Conservation (phyloP, 2,113 vertebrate genomes). For the Dipodomys stephensi region DNA sequence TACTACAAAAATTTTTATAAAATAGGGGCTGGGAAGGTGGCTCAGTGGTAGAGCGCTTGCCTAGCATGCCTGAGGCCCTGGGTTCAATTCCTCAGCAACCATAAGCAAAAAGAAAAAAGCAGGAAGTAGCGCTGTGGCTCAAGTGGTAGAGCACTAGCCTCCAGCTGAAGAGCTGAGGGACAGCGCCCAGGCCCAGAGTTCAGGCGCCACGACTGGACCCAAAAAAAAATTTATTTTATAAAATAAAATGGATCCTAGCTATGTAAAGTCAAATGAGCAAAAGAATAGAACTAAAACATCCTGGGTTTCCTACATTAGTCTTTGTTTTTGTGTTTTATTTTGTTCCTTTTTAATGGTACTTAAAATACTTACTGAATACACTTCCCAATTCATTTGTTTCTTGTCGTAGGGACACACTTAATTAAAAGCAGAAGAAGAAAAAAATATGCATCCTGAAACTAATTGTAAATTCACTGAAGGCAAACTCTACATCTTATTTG, state of each 20-base stretch:
- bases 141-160: too few species aligned
- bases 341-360: constrained; percentile 42
- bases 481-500: not conserved
- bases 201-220: too few species aligned
- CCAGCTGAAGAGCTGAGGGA: too few species aligned
- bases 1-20: not conserved
- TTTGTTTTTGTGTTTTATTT: not conserved
- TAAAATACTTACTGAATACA: constrained; percentile 49
- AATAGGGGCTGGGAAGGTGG: not conserved
- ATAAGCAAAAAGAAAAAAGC: too few species aligned
- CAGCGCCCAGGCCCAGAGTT: too few species aligned
- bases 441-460: constrained; percentile 39
- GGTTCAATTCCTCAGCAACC: too few species aligned
- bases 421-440: constrained; percentile 36
- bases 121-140: too few species aligned
- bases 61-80: too few species aligned
- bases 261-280: not conserved
- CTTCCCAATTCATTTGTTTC: constrained; percentile 49
- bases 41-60: too few species aligned
- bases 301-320: constrained; percentile 14
- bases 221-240: not conserved
- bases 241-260: constrained; percentile 31
- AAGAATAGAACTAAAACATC: constrained; percentile 31
- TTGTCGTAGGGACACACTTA: constrained; percentile 52
- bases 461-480: constrained; percentile 43